Evolutionary conservation across 2,888 invertebrate species (phyloP), one percentile per base, ranked within the genome.

Genomic region (Pemphredon lugubris): DNA sequence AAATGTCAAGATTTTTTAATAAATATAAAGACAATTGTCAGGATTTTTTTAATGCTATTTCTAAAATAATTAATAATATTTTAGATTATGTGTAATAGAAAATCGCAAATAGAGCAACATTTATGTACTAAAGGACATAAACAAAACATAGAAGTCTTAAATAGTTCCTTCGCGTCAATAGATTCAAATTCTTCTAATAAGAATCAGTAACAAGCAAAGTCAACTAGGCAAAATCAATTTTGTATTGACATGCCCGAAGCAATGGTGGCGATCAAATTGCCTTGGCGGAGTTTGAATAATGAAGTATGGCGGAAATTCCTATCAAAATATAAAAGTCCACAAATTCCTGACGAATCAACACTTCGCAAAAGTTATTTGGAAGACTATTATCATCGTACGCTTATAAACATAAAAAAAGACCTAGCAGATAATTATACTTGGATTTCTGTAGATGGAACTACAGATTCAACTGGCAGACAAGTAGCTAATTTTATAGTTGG

Each of bases 401-500:
- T 40, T 40, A 4, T 14, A 16, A 14, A 14, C 5, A 40, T 40
- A 2, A 40, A 16, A 9, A 16, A 40, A 14, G 40, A 40, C 2
- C 3, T 40, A 14, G 16, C 2, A 13, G 18, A 5, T 14, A 2
- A 40, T 40, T 40, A 14, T 5, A 16, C 16, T 3, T 40, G 40
- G 40, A 40, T 16, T 40, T 40, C 40, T 16, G 40, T 40, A 40
- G 40, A 40, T 6, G 16, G 16, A 16, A 40, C 40, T 2, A 40
- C 40, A 4, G 16, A 40, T 18, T 2, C 2, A 40, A 9, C 9
- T 2, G 40, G 40, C 3, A 13, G 16, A 40, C 16, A 9, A 3
- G 16, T 40, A 13, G 40, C 18, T 3, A 40, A 40, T 40, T 16
- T 40, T 6, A 40, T 40, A 40, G 40, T 40, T 14, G 40, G 40